A percentile compares a stretch with the other conserved stretches of the same genome.
These are phyloP conservation scores for Enteromius viviparus DNA, from an alignment of 2,797 vertebrate genomes.

Conservation along the genomic window DNA sequence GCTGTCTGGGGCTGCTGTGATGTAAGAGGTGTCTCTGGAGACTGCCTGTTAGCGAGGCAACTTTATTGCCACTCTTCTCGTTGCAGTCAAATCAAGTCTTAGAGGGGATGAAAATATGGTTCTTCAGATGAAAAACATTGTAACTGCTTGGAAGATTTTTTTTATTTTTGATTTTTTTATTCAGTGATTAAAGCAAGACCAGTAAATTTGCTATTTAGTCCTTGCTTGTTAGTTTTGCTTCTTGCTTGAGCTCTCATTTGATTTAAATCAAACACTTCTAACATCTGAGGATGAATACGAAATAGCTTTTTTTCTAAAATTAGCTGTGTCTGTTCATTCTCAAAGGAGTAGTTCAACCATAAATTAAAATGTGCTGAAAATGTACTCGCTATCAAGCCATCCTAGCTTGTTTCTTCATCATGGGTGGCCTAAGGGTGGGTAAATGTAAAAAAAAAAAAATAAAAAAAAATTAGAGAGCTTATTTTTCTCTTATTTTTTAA, in stretches of 20 bases:
- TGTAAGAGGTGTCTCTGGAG: conserved; percentile 4
- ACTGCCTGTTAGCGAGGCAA: not conserved
- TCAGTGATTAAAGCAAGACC: not conserved
- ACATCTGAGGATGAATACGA: not conserved
- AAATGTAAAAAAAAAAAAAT: not conserved
- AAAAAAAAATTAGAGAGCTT: not conserved
- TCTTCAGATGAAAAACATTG: not conserved
- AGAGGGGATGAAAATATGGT: not conserved
- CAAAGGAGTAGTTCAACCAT: not conserved
- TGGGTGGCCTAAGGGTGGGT: not conserved
- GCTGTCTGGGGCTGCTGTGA: not conserved
- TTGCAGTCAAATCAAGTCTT: not conserved
- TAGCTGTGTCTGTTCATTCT: not conserved
- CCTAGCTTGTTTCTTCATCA: not conserved
- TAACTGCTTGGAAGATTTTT: not conserved
- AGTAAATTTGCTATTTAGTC: not conserved
- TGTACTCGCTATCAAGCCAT: not conserved
- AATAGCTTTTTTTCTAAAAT: not conserved
- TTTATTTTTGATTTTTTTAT: not conserved
- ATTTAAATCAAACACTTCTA: not conserved
- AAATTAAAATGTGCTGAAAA: not conserved
- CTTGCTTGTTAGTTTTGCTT: not conserved
- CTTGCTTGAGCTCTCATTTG: not conserved
- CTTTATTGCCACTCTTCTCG: not conserved
- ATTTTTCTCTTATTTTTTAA: not conserved